These are phyloP conservation scores for Anticlea derivata DNA, from an alignment of 2,888 invertebrate genomes.

Conservation along the genomic window DNA sequence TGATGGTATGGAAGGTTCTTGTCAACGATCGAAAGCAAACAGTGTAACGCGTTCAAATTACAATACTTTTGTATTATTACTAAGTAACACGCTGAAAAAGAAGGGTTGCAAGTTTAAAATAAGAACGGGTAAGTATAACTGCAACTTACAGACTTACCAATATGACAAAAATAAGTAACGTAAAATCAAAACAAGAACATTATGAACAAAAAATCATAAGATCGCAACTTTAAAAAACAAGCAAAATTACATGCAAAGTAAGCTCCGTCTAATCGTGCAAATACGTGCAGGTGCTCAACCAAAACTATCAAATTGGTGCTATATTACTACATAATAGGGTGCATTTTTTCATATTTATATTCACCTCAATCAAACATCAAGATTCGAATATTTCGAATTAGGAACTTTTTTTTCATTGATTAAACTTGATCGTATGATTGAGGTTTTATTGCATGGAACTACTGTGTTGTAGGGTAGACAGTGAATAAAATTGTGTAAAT, in stretches of 20 bases:
- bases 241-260: slow-evolving; percentile 5
- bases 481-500: no score
- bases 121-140: no score
- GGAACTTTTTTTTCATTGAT: not conserved
- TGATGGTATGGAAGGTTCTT: no score
- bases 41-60: no score
- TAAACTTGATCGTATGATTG: slow-evolving; percentile 28
- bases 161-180: not conserved
- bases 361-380: slow-evolving; percentile 29
- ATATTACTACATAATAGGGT: not conserved
- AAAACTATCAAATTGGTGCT: not conserved
- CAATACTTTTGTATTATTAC: no score
- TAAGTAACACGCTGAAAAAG: no score
- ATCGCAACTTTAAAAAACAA: not conserved
- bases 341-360: slow-evolving; percentile 1
- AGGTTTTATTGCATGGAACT: slow-evolving; percentile 18
- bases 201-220: not conserved
- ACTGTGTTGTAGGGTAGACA: not conserved
- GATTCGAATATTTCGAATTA: slow-evolving; percentile 12
- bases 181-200: not conserved
- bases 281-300: slow-evolving; percentile 9
- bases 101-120: no score
- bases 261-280: not conserved
- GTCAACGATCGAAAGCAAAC: no score
- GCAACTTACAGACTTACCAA: no score